Evolutionary conservation across 2,113 vertebrate genomes (phyloP), one percentile per base, ranked within the genome.

Genomic region (Mola mola): DNA sequence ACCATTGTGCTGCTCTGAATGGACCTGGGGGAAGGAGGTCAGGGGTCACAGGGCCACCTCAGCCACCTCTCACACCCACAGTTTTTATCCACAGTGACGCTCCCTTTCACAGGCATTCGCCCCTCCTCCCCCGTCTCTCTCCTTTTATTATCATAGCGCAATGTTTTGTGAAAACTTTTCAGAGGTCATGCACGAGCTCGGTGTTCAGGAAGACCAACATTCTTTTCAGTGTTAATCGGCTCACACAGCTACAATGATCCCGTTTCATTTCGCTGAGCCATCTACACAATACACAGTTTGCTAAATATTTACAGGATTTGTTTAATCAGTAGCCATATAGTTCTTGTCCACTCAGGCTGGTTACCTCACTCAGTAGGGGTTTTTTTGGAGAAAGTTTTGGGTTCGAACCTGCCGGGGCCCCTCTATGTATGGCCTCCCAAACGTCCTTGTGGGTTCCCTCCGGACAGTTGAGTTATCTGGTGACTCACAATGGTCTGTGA

Each of bases 1-100:
- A 75, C 89, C 90, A 91, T 92, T 92, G 91, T 92, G 69, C 46
- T 13, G 50, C 67, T 69, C 66, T 90, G 87, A 91, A 90, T 88
- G 84, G 90, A 66, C 79, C 66, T 68, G 64, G 72, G 75, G 69
- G 79, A 72, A 62, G 48, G 67, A 79, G 85, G 84, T 88, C 85
- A 85, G 61, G 64, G 88, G 85, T 81, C 77, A 74, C 36, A 70
- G 58, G 78, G 75, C 81, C 80, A 80, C 76, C 77, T 77, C 77
- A 59, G 66, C 78, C 79, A 75, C 78, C 81, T 77, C 82, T 83
- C 66, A 87, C 85, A 87, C 73, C 79, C 81, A 89, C 83, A 60
- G 46, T 82, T 84, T 84, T 77, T 72, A 82, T 82, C 85, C 85
- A 79, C 81, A 53, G 68, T 78, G 81, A 72, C 34, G 62, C 74